Evolutionary conservation across 2,888 invertebrate species (phyloP), one percentile per base, ranked within the genome.

Genomic region (Limnephilus lunatus): DNA sequence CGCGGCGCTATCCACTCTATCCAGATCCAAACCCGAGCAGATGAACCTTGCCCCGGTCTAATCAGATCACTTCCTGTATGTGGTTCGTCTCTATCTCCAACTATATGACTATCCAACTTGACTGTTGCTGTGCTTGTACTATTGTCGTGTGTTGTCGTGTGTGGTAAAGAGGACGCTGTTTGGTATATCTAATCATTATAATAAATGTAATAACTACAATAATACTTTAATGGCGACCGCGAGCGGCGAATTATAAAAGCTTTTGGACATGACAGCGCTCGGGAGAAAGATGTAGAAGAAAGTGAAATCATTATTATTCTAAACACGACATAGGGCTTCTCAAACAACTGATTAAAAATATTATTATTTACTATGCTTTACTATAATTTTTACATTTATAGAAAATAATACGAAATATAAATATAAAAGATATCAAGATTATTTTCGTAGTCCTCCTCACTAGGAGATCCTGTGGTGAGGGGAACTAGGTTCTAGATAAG

Each of bases 231-330:
- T 83, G 35, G 35, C 11, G 35, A 83, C 32, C 35, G 25, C 83
- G 32, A 39, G 32, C 83, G 83, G 35, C 31, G 35, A 83, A 35
- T 39, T 32, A 39, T 35, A 83, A 83, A 83, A 39, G 35, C 35
- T 11, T 25, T 32, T 39, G 11, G 19, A 83, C 83, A 32, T 32
- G 35, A 32, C 82, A 32, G 83, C 31, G 32, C 32, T 32, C 25
- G 35, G 25, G 83, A 35, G 83, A 83, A 39, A 83, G 31, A 32
- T 32, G 83, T 25, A 25, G 83, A 83, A 83, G 83, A 83, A 83
- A 83, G 83, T 83, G 83, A 83, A 83, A 83, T 83, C 83, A 83
- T 83, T 83, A 32, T 83, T 39, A 83, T 83, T 83, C 83, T 32
- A 39, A 83, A 39, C 83, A 83, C 83, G 83, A 83, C 25, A 83